Conservation (phyloP, 2,113 vertebrate species). For the Cichladusa arquata region DNA sequence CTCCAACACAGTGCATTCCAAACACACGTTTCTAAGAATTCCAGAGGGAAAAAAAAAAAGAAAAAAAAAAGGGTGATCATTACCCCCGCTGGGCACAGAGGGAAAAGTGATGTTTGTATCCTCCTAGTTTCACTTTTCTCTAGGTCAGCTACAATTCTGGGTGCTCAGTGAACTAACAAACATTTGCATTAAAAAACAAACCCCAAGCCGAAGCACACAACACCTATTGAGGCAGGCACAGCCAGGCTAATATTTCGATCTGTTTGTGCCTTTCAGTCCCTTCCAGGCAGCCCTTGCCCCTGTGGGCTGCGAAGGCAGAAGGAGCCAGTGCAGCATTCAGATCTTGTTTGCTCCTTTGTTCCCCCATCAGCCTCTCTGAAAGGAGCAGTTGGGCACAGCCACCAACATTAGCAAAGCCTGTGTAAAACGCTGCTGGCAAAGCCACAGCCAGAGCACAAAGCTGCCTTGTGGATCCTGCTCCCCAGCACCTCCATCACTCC, state of each 20-base stretch:
- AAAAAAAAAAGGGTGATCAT: neutral
- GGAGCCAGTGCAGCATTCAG: conserved; percentile 26
- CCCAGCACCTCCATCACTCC: neutral
- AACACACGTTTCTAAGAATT: neutral
- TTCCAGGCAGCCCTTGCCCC: conserved; percentile 20
- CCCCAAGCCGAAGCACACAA: neutral
- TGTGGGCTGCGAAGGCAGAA: neutral
- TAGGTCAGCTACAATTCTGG: neutral
- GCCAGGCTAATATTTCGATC: conserved; percentile 11
- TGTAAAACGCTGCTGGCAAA: conserved; percentile 29
- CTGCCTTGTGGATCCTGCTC: neutral
- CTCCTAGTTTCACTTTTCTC: neutral
- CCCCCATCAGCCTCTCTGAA: conserved; percentile 60
- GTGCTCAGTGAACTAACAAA: neutral
- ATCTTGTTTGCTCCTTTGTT: conserved; percentile 65
- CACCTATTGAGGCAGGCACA: neutral
- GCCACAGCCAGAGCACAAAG: neutral
- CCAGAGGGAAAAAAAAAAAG: neutral
- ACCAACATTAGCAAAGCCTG: conserved; percentile 32
- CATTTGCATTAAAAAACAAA: neutral
- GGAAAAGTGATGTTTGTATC: neutral
- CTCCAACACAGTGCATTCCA: neutral
- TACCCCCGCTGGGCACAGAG: neutral
- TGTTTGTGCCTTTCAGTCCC: neutral
- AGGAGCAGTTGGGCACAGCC: conserved; percentile 56